Percentiles rank a stretch among this genome's conserved stretches.
These are phyloP conservation scores for Siphamia tubifer DNA, from an alignment of 2,113 vertebrate species.

Conservation along the genomic window DNA sequence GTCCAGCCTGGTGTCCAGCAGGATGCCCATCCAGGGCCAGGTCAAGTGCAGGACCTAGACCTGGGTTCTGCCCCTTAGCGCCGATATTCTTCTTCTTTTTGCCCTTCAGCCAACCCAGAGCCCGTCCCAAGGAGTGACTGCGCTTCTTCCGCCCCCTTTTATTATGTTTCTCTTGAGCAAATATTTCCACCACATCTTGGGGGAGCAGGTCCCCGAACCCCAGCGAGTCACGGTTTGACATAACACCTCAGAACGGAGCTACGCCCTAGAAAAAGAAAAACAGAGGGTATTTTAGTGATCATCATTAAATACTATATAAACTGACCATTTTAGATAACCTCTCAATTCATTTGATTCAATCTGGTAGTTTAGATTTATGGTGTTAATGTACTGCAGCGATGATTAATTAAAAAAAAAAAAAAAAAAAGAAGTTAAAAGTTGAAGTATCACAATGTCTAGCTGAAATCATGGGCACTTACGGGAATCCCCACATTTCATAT, in stretches of 20 bases:
- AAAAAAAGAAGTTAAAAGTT: too few species aligned
- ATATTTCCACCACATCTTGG: constrained; percentile 81
- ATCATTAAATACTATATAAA: neutral
- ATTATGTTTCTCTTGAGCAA: constrained; percentile 70
- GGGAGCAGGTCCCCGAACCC: constrained; percentile 79
- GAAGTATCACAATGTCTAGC: too few species aligned
- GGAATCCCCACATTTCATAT: neutral
- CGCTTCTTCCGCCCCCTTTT: constrained; percentile 78
- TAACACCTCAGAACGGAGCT: constrained; percentile 55
- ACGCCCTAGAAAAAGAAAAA: constrained; percentile 24
- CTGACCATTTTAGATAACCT: too few species aligned
- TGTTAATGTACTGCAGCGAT: too few species aligned
- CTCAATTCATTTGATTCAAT: too few species aligned
- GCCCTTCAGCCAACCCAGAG: constrained; percentile 71
- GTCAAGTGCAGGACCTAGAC: constrained; percentile 64
- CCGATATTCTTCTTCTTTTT: constrained; percentile 63
- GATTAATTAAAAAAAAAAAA: neutral
- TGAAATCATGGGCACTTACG: too few species aligned
- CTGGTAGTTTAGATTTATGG: too few species aligned
- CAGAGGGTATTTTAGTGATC: neutral
- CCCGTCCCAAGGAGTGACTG: constrained; percentile 61
- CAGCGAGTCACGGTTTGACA: constrained; percentile 78
- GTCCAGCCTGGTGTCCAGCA: constrained; percentile 29
- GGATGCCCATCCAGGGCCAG: constrained; percentile 50
- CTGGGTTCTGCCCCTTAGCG: constrained; percentile 49